phyloP scores from a whole-genome alignment of 1,140 invertebrate species.

The Helicorthomorpha holstii region DNA sequence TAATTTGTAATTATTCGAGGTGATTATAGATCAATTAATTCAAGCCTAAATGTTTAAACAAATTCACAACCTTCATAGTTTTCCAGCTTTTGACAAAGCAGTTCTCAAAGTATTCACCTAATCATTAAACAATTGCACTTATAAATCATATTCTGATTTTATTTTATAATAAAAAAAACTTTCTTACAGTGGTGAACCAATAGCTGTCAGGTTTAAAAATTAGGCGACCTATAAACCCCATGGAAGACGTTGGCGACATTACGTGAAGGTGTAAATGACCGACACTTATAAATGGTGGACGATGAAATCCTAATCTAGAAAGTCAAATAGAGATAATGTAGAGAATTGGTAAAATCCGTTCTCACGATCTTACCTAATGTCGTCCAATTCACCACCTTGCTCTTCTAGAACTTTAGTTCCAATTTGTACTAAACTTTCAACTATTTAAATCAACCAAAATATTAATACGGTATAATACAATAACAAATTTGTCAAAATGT shows the following conservation, averaged over 20 bases:
- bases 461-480: not conserved
- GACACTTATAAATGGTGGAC: not conserved
- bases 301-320: not conserved
- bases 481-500: not conserved
- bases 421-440: not conserved
- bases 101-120: too few relatives aligned
- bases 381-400: not conserved
- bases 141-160: too few relatives aligned
- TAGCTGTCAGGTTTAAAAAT: not conserved
- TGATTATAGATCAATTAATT: too few relatives aligned
- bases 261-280: not conserved
- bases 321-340: too few relatives aligned
- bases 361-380: not conserved
- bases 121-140: too few relatives aligned
- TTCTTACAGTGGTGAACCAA: not conserved
- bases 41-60: too few relatives aligned
- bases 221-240: not conserved
- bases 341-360: too few relatives aligned
- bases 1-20: too few relatives aligned
- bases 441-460: not conserved
- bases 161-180: too few relatives aligned
- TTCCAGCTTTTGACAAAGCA: too few relatives aligned
- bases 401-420: not conserved
- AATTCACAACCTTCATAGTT: too few relatives aligned
- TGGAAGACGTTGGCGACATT: not conserved